These are phyloP conservation scores for Drosophila subquinaria DNA, from an alignment of 2,888 invertebrate genomes.

Conservation along the genomic window DNA sequence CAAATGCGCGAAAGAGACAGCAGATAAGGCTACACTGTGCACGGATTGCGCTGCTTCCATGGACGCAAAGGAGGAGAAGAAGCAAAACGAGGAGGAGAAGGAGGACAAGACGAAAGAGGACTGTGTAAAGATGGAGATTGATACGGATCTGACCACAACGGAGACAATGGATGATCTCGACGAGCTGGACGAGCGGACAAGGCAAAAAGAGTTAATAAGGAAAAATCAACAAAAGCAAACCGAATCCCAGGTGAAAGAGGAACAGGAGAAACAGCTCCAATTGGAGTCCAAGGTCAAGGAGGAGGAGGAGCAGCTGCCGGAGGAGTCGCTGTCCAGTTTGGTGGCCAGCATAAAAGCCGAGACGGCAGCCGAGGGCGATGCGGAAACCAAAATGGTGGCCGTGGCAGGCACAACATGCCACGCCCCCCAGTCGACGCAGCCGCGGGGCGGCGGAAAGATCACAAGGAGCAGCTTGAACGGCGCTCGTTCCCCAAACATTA, in stretches of 20 bases:
- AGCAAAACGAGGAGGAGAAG: neutral
- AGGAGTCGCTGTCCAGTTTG: neutral
- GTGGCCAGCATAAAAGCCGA: neutral
- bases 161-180: constrained; percentile 49
- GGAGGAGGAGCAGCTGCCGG: neutral
- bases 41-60: constrained; percentile 14
- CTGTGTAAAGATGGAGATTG: constrained; percentile 42
- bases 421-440: constrained; percentile 1
- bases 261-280: neutral
- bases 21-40: constrained; percentile 5
- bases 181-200: constrained; percentile 29
- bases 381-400: constrained; percentile 3
- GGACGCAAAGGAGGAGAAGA: neutral
- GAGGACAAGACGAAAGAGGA: neutral
- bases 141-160: constrained; percentile 59
- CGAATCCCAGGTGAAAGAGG: neutral
- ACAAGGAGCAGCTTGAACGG: constrained; percentile 66
- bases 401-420: neutral
- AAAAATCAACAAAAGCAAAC: neutral
- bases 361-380: neutral
- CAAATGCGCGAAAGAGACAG: constrained; percentile 35
- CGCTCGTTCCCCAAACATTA: constrained; percentile 57
- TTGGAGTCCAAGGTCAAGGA: neutral
- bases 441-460: constrained; percentile 43
- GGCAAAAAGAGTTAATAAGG: neutral